These are phyloP conservation scores for Agapostemon virescens DNA, from an alignment of 2,888 invertebrate genomes.

Conservation along the genomic window DNA sequence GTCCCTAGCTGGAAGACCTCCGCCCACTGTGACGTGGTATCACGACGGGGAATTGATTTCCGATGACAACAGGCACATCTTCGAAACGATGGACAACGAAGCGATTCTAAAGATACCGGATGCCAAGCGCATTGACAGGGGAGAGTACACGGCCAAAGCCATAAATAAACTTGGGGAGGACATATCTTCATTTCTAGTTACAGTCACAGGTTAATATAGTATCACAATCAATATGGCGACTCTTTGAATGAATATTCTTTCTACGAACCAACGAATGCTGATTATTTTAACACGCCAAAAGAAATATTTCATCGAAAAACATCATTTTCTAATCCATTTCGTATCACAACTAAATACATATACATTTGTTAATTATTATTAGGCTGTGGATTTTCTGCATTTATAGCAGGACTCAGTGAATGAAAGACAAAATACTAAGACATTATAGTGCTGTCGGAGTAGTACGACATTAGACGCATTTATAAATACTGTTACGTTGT, in stretches of 20 bases:
- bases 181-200: constrained; percentile 89
- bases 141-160: constrained; percentile 92
- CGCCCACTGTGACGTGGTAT: constrained; percentile 91
- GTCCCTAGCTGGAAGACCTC: constrained; percentile 92
- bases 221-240: neutral
- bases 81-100: constrained; percentile 82
- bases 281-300: neutral
- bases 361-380: neutral
- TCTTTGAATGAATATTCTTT: neutral
- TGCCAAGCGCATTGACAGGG: constrained; percentile 90
- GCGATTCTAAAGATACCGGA: constrained; percentile 89
- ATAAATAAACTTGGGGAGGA: constrained; percentile 92
- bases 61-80: constrained; percentile 72
- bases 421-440: no score
- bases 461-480: no score
- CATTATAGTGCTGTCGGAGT: no score
- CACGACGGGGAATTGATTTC: constrained; percentile 88
- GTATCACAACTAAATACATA: neutral
- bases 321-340: neutral
- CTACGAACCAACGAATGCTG: neutral
- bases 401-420: no score
- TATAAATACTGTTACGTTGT: neutral
- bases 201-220: constrained; percentile 85
- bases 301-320: neutral
- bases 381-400: neutral